These are phyloP conservation scores for Nycticryphes semicollaris DNA, from an alignment of 2,113 vertebrate species.

Conservation along the genomic window DNA sequence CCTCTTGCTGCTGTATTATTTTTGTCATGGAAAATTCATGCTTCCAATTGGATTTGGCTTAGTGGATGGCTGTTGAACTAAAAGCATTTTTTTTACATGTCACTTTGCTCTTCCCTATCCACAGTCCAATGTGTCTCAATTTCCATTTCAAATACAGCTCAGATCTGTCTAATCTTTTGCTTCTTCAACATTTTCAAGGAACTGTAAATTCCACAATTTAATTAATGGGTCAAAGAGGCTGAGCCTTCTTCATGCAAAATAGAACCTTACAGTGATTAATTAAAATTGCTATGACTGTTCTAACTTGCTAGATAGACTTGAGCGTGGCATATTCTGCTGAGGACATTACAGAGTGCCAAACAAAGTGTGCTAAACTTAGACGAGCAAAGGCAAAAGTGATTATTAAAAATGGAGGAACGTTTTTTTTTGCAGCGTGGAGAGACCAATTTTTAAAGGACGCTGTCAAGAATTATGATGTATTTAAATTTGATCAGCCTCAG, in stretches of 20 bases:
- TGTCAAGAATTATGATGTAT: background rate
- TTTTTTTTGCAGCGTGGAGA: background rate
- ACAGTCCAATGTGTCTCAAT: constrained; percentile 24
- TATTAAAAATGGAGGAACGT: background rate
- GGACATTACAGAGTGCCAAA: background rate
- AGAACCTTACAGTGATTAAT: constrained; percentile 65
- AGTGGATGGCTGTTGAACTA: background rate
- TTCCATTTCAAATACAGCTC: constrained; percentile 63
- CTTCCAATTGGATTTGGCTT: background rate
- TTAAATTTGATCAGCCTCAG: background rate
- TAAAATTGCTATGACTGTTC: constrained; percentile 55
- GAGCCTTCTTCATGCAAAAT: constrained; percentile 42
- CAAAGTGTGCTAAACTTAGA: constrained; percentile 1
- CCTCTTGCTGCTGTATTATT: background rate
- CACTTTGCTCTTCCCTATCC: background rate
- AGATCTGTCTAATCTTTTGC: constrained; percentile 55
- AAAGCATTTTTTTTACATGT: constrained; percentile 2
- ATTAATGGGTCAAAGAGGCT: constrained; percentile 65
- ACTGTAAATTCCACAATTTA: constrained; percentile 66
- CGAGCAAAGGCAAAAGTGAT: background rate
- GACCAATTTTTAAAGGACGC: background rate
- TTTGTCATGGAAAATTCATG: background rate
- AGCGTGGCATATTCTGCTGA: constrained; percentile 12
- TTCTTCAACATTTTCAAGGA: constrained; percentile 61
- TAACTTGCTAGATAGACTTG: constrained; percentile 16